Evolutionary conservation across 2,888 invertebrate genomes (phyloP).

Genomic region (Marronus borbonicus): DNA sequence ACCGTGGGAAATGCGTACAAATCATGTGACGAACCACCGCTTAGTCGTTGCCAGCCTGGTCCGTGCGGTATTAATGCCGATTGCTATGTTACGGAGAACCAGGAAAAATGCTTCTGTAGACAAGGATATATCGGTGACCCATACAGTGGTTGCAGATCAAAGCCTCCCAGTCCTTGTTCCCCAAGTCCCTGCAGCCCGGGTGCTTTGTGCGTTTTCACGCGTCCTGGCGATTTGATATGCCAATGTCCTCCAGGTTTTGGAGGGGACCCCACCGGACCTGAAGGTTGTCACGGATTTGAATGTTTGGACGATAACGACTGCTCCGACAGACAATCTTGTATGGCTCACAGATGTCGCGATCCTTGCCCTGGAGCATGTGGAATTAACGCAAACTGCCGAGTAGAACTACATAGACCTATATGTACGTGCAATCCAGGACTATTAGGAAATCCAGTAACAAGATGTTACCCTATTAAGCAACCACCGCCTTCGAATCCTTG

Average conservation of each 20-base stretch:
- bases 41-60: constrained; percentile 82
- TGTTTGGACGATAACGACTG: constrained; percentile 88
- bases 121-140: constrained; percentile 85
- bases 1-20: constrained; percentile 88
- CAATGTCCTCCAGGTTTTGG: constrained; percentile 82
- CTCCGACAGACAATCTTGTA: constrained; percentile 80
- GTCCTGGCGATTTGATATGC: constrained; percentile 79
- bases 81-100: constrained; percentile 86
- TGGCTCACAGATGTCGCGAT: constrained; percentile 85
- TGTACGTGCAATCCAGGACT: constrained; percentile 83
- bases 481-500: constrained; percentile 76
- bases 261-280: constrained; percentile 82
- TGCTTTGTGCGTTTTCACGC: constrained; percentile 80
- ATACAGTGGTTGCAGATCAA: constrained; percentile 81
- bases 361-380: constrained; percentile 90
- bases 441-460: constrained; percentile 84
- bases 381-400: constrained; percentile 80
- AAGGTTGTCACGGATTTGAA: constrained; percentile 85
- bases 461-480: constrained; percentile 77
- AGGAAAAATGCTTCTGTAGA: constrained; percentile 89
- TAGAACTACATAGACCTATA: constrained; percentile 85
- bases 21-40: constrained; percentile 77
- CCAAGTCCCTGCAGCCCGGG: constrained; percentile 88
- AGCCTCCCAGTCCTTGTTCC: constrained; percentile 80
- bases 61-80: constrained; percentile 88